Evolutionary conservation across 2,888 invertebrate genomes (phyloP), one percentile per base, ranked within the genome.

Genomic region (Isoperla grammatica): DNA sequence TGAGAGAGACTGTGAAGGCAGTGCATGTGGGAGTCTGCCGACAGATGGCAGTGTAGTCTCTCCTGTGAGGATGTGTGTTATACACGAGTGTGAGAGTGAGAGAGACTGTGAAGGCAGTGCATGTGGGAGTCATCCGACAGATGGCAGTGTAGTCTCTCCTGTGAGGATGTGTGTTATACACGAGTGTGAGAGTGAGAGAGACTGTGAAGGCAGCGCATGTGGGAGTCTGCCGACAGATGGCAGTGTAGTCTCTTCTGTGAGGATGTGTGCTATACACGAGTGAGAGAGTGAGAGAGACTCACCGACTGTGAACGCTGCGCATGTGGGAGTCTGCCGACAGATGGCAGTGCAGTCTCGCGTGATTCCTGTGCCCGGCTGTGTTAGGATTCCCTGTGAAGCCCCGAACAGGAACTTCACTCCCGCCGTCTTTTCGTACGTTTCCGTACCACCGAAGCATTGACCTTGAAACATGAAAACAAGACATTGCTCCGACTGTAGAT

Each of bases 381-480:
- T 69, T 8, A 76, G 66, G 12, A 74, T 69, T 3, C 72, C 71
- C 64, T 72, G 70, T n/a, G 70, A 67, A 46, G 71, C 68, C 56
- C 66, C 70, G 57, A 66, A 70, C 43, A 67, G 62, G 64, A 69
- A 69, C 55, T 66, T 70, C 67, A 71, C 73, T 39, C 73, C 73
- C 2, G 74, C 70, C 3, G 73, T 73, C 67, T 75, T 75, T 66
- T 76, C 76, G 61, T 73, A 75, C 2, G 75, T 73, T 65, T 75
- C 73, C 39, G 74, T 72, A 9, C 75, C 76, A 8, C 76, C 76
- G 65, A 76, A 75, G 66, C 76, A 76, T 67, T 73, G 70, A 50
- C 68, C 72, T 72, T 29, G 29, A 29, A 29, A 29, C 29, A 29
- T 8, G n/a, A n/a, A 29, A 29, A 29, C 29, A 29, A 29, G 5